Percentiles rank a stretch among this genome's conserved stretches.
Evolutionary conservation across 2,888 invertebrate genomes (phyloP).

Genomic region (Meiosimyza decipiens): DNA sequence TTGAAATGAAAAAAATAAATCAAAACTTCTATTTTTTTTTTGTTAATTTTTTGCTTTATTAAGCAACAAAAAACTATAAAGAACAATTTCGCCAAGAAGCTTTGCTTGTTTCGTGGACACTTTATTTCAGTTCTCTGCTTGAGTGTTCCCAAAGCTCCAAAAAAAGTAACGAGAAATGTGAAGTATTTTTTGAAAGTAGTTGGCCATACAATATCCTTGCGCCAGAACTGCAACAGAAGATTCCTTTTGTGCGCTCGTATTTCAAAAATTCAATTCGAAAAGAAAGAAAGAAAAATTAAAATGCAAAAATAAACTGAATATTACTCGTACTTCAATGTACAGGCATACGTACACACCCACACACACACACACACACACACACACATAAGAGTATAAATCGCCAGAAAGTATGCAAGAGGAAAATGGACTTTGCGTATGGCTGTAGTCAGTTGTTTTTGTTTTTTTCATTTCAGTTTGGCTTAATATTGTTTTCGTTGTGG

Average conservation of each 20-base stretch:
- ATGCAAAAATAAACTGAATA: not conserved
- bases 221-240: slow-evolving; percentile 15
- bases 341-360: slow-evolving; percentile 5
- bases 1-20: slow-evolving; percentile 9
- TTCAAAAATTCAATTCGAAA: slow-evolving; percentile 18
- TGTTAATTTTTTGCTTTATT: not conserved
- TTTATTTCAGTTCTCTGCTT: slow-evolving; percentile 16
- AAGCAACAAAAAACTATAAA: not conserved
- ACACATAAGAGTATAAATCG: slow-evolving; percentile 17
- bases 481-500: slow-evolving; percentile 3
- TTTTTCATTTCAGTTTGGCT: too few species aligned
- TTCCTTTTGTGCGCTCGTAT: slow-evolving; percentile 28
- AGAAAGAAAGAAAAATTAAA: not conserved
- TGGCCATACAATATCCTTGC: slow-evolving; percentile 3
- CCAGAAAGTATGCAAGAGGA: slow-evolving; percentile 42
- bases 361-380: too few species aligned
- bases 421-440: slow-evolving; percentile 38
- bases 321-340: not conserved
- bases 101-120: slow-evolving; percentile 14
- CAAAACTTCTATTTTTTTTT: not conserved
- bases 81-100: slow-evolving; percentile 3
- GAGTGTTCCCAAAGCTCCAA: not conserved
- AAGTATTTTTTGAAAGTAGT: not conserved
- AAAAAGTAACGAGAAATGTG: too few species aligned
- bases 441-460: slow-evolving; percentile 12